Percentiles rank a stretch among this genome's conserved stretches.
Evolutionary conservation across 2,113 vertebrate species (phyloP).

Genomic region (Rostratula benghalensis): DNA sequence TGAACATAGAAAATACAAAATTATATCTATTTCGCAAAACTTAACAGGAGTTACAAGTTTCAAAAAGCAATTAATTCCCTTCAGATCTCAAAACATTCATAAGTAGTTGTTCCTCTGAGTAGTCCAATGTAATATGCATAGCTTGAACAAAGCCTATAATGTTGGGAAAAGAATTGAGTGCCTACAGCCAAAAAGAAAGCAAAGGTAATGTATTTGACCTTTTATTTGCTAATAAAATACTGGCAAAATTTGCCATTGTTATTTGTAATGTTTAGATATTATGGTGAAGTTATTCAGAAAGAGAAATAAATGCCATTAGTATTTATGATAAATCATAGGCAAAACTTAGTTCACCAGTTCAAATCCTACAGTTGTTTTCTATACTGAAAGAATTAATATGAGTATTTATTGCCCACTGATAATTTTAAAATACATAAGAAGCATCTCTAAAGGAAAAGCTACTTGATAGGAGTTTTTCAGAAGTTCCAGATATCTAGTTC

Average conservation of each 20-base stretch:
- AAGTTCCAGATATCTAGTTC: background rate
- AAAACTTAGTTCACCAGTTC: fast-evolving
- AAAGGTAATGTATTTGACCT: background rate
- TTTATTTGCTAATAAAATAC: background rate
- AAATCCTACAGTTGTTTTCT: background rate
- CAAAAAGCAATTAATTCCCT: background rate
- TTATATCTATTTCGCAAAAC: background rate
- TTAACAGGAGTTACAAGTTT: background rate
- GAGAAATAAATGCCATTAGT: background rate
- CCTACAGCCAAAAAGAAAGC: background rate
- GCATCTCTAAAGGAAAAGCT: background rate
- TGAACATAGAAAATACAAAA: background rate
- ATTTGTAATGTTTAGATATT: background rate
- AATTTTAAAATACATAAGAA: background rate
- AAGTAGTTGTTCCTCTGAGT: background rate
- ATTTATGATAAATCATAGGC: background rate
- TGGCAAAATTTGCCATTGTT: background rate
- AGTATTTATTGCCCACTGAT: background rate
- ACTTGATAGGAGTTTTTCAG: background rate
- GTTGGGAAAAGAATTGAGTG: background rate
- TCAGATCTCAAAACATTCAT: background rate
- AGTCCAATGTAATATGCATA: background rate
- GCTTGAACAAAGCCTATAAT: background rate
- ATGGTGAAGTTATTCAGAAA: background rate
- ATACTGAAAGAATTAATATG: background rate